These are phyloP conservation scores for Scomber scombrus DNA, from an alignment of 2,113 vertebrate species.

Conservation along the genomic window DNA sequence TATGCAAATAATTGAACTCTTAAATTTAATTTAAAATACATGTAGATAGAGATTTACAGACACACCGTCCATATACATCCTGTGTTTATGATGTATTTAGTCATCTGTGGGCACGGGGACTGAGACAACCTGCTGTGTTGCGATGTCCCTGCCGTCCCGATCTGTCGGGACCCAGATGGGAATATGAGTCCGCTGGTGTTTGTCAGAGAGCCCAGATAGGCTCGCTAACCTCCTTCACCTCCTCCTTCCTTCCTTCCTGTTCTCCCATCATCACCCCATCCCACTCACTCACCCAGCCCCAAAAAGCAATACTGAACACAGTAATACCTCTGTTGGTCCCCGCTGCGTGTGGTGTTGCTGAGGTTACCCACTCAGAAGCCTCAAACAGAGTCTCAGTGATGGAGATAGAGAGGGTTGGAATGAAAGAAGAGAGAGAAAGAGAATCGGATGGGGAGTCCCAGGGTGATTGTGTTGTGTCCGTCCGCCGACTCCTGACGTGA, in stretches of 20 bases:
- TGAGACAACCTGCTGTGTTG: conserved; percentile 50
- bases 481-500: conserved; percentile 89
- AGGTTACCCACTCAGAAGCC: conserved; percentile 81
- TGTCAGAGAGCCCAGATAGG: conserved; percentile 64
- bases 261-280: conserved; percentile 52
- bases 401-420: conserved; percentile 43
- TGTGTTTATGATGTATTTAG: conserved; percentile 39
- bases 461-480: conserved; percentile 91
- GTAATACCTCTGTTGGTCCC: conserved; percentile 79
- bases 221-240: conserved; percentile 65
- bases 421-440: conserved; percentile 45
- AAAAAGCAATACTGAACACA: conserved; percentile 75
- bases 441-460: conserved; percentile 67
- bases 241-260: conserved; percentile 40
- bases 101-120: conserved; percentile 46
- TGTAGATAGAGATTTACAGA: conserved; percentile 23
- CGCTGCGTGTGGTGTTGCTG: conserved; percentile 80
- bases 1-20: not conserved
- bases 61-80: conserved; percentile 4
- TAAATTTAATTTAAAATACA: conserved; percentile 1
- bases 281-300: conserved; percentile 36
- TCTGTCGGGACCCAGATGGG: conserved; percentile 70
- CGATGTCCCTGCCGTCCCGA: conserved; percentile 33
- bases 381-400: conserved; percentile 62
- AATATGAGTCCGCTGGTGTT: conserved; percentile 63